phyloP scores from a whole-genome alignment of 2,797 vertebrate species.

The Champsocephalus gunnari region DNA sequence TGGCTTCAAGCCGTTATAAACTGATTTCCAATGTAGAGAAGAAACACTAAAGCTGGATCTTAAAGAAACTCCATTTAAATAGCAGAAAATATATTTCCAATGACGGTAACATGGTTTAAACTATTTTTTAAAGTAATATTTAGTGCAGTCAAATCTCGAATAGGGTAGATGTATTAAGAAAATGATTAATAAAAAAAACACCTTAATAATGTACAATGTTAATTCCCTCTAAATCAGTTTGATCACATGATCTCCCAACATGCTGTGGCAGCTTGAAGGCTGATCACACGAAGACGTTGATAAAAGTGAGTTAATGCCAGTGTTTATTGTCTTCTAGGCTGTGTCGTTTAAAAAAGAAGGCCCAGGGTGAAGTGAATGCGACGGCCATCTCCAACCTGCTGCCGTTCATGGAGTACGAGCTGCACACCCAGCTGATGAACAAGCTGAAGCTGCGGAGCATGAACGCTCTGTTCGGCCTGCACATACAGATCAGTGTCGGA shows the following conservation, averaged over 20 bases:
- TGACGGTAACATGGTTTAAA: not conserved
- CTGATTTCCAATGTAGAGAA: not conserved
- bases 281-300: not conserved
- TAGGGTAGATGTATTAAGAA: too few relatives aligned
- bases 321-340: conserved; percentile 80
- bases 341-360: conserved; percentile 97
- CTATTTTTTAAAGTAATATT: not conserved
- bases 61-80: not conserved
- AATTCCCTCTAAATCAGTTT: not conserved
- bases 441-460: conserved; percentile 96
- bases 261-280: not conserved
- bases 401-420: conserved; percentile 98
- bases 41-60: not conserved
- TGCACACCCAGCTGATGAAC: conserved; percentile 98
- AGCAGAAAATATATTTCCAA: not conserved
- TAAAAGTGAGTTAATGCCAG: not conserved
- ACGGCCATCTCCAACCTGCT: conserved; percentile 95
- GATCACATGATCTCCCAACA: not conserved
- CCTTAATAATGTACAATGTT: too few relatives aligned
- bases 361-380: conserved; percentile 97
- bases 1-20: not conserved
- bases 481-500: conserved; percentile 96
- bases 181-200: too few relatives aligned
- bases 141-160: not conserved
- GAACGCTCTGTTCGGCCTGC: conserved; percentile 96